phyloP scores from a whole-genome alignment of 2,888 invertebrate genomes.

The Apodemia hepburni region DNA sequence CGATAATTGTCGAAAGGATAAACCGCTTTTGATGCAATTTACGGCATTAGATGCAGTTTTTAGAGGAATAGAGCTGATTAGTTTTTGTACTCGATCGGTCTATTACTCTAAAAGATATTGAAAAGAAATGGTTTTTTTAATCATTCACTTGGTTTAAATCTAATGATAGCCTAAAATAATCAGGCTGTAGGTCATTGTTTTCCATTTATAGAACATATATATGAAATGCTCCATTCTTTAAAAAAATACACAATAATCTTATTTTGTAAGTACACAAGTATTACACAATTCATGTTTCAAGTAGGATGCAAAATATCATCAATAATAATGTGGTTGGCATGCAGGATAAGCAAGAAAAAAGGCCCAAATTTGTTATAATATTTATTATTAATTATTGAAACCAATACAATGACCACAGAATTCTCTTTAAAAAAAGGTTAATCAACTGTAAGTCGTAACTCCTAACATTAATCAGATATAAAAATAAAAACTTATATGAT shows the following conservation, averaged over 20 bases:
- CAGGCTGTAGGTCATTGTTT: conserved; percentile 6
- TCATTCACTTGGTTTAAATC: no score
- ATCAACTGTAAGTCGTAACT: conserved; percentile 39
- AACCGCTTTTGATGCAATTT: no score
- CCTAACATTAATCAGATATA: conserved; percentile 59
- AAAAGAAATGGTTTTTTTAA: no score
- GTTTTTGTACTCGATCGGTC: no score
- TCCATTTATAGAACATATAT: background rate
- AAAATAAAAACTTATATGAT: conserved; percentile 69
- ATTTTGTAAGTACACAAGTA: background rate
- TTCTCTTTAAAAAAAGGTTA: conserved; percentile 43
- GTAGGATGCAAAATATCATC: conserved; percentile 33
- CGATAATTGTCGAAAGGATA: no score
- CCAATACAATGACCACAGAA: conserved; percentile 56
- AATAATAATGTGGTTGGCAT: conserved; percentile 52
- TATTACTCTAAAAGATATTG: no score
- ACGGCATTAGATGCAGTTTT: no score
- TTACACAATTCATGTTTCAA: background rate
- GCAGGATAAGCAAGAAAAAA: conserved; percentile 74
- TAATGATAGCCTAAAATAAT: no score
- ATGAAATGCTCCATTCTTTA: background rate
- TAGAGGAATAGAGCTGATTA: no score
- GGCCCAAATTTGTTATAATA: conserved; percentile 65
- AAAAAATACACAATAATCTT: background rate
- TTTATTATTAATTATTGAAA: conserved; percentile 71